phyloP scores from a whole-genome alignment of 2,113 vertebrate species.

The Pandion haliaetus region DNA sequence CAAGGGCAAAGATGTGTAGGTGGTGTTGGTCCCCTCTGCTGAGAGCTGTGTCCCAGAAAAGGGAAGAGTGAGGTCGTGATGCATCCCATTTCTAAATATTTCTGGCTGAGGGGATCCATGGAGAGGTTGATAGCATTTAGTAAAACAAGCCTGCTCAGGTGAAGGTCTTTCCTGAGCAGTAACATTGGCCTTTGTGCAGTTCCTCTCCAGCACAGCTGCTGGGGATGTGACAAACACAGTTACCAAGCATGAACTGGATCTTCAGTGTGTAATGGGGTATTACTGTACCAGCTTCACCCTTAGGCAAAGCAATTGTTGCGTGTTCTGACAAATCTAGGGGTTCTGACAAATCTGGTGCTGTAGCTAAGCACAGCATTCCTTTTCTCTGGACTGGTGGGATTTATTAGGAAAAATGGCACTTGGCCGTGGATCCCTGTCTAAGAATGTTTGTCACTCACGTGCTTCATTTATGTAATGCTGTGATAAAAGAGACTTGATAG shows the following conservation, averaged over 20 bases:
- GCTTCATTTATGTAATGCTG: not conserved
- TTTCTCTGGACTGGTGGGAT: not conserved
- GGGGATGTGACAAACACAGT: no score
- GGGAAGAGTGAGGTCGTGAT: not conserved
- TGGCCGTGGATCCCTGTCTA: not conserved
- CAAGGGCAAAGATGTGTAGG: not conserved
- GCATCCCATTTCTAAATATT: not conserved
- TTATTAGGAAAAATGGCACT: not conserved
- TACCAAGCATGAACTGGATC: not conserved
- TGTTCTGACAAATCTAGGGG: not conserved
- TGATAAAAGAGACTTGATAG: not conserved
- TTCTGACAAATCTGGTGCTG: not conserved
- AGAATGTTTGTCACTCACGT: not conserved
- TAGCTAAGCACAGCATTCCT: not conserved
- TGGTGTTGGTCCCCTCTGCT: not conserved
- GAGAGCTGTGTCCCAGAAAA: not conserved
- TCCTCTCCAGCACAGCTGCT: not conserved
- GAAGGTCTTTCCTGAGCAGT: not conserved
- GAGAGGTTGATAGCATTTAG: not conserved
- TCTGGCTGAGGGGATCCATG: not conserved
- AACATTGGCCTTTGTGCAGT: not conserved
- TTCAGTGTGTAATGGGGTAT: not conserved
- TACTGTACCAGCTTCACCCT: not conserved
- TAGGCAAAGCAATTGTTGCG: not conserved
- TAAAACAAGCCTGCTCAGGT: rapidly evolving